phyloP scores from a whole-genome alignment of 2,888 invertebrate species.

The Volucella inanis region DNA sequence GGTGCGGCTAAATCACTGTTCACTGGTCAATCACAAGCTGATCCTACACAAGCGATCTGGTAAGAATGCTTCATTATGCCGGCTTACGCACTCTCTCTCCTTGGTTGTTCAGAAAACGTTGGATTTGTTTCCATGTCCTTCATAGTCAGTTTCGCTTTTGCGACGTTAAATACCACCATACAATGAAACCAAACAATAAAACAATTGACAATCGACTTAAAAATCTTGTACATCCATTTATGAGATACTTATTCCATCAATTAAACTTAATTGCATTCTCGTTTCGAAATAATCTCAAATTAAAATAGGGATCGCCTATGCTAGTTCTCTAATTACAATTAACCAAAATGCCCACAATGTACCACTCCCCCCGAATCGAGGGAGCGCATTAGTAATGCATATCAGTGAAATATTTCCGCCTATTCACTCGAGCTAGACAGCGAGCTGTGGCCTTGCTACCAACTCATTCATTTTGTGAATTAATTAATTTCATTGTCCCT shows the following conservation, averaged over 20 bases:
- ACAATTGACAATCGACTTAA: too few relatives aligned
- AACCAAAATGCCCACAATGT: neutral
- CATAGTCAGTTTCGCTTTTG: too few relatives aligned
- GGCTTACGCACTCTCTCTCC: too few relatives aligned
- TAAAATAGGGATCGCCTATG: constrained; percentile 1
- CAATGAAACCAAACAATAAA: too few relatives aligned
- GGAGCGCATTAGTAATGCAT: neutral
- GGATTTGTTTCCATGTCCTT: too few relatives aligned
- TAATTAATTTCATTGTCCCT: constrained; percentile 37
- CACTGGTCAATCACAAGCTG: too few relatives aligned
- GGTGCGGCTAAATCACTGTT: too few relatives aligned
- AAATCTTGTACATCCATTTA: too few relatives aligned
- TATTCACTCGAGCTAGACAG: constrained; percentile 4
- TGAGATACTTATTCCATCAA: constrained; percentile 15
- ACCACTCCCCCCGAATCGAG: neutral
- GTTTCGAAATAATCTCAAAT: constrained; percentile 26
- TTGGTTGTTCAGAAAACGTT: too few relatives aligned
- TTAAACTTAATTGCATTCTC: constrained; percentile 22
- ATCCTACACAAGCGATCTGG: too few relatives aligned
- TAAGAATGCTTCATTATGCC: too few relatives aligned
- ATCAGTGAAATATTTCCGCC: constrained; percentile 7
- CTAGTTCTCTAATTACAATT: constrained; percentile 30
- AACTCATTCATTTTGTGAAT: constrained; percentile 42
- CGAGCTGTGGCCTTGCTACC: constrained; percentile 3
- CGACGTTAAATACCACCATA: too few relatives aligned